phyloP scores from a whole-genome alignment of 1,140 invertebrate genomes.

The Sminthurinus signatus region DNA sequence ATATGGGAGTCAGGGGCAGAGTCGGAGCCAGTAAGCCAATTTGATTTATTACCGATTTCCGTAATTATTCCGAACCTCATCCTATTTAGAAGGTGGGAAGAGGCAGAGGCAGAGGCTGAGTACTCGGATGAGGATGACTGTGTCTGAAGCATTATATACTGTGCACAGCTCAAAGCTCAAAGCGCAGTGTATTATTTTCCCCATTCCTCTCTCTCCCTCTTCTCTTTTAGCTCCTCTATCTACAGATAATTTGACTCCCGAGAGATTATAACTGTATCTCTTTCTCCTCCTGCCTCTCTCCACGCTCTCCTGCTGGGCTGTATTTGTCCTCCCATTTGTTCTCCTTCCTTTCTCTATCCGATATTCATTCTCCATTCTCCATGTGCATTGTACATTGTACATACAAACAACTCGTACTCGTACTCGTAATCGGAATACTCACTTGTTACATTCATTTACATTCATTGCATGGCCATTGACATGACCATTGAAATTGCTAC shows the following conservation, averaged over 20 bases:
- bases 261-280: not conserved
- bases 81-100: constrained; percentile 24
- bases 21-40: constrained; percentile 32
- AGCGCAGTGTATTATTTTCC: not conserved
- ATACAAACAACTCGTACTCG: too few relatives aligned
- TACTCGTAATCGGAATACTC: too few relatives aligned
- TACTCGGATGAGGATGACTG: too few relatives aligned
- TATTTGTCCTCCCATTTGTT: not conserved
- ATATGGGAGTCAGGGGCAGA: too few relatives aligned
- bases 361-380: too few relatives aligned
- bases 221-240: not conserved
- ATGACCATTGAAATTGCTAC: not conserved
- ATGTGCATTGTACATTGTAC: too few relatives aligned
- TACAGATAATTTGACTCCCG: constrained; percentile 7
- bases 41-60: constrained; percentile 42
- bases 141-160: not conserved
- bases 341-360: too few relatives aligned
- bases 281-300: not conserved
- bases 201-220: constrained; percentile 3
- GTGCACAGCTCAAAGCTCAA: not conserved
- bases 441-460: not conserved
- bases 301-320: not conserved
- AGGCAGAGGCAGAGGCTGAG: not conserved
- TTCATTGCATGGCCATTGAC: not conserved
- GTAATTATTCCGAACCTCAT: constrained; percentile 42